Percentiles rank a stretch among this genome's conserved stretches.
phyloP scores from a whole-genome alignment of 2,113 vertebrate species.

The Apistogramma diplotaenia region DNA sequence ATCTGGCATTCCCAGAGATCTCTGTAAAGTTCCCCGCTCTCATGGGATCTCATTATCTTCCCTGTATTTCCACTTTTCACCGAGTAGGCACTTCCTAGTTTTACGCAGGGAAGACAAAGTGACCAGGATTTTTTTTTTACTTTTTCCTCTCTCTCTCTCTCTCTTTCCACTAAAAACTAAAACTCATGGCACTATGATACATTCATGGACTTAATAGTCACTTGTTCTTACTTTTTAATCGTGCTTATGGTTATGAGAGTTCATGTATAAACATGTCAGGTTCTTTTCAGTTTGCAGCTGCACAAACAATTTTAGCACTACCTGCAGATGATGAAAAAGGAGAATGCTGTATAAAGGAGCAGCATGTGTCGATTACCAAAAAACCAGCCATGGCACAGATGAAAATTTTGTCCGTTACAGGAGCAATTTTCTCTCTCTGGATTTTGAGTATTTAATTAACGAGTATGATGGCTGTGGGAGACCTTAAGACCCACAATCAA shows the following conservation, averaged over 20 bases:
- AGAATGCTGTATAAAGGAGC: not conserved
- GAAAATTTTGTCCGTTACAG: conserved; percentile 11
- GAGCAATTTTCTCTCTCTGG: conserved; percentile 47
- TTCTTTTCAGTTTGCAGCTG: conserved; percentile 17
- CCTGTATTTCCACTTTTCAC: conserved; percentile 73
- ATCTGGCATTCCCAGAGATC: conserved; percentile 67
- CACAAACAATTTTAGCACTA: conserved; percentile 31
- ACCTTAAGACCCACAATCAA: conserved; percentile 67
- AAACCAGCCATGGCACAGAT: not conserved
- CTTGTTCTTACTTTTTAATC: conserved; percentile 64
- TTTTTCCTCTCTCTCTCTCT: conserved; percentile 4
- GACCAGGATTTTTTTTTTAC: conserved; percentile 24
- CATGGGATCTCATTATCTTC: conserved; percentile 79
- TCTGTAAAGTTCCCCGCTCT: conserved; percentile 70
- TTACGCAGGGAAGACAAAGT: conserved; percentile 69
- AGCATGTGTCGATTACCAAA: not conserved
- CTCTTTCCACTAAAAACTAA: conserved; percentile 61
- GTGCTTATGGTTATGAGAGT: conserved; percentile 42
- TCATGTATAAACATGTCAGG: conserved; percentile 48
- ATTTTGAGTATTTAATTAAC: conserved; percentile 71
- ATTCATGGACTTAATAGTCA: conserved; percentile 67
- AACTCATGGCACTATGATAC: conserved; percentile 52
- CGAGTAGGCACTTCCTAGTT: conserved; percentile 74
- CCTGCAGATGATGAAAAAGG: conserved; percentile 39
- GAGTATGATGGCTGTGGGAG: conserved; percentile 54